Percentiles rank a stretch among this genome's conserved stretches.
Conservation (phyloP, 2,888 invertebrate species). For the Melinaea marsaeus region DNA sequence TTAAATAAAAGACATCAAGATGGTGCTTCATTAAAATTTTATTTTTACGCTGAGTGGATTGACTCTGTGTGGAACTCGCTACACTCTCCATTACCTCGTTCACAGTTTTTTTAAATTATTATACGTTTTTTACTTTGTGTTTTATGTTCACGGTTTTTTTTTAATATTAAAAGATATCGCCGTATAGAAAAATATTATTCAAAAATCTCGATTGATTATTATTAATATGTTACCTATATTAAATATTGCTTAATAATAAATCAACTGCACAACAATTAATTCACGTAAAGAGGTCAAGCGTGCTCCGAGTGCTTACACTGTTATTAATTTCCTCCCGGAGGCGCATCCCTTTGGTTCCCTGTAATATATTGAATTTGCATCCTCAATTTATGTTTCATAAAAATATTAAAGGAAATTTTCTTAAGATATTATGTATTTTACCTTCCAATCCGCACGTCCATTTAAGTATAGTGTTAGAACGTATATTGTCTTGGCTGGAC, state of each 20-base stretch:
- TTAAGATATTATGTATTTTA: no score
- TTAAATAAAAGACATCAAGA: conserved; percentile 1
- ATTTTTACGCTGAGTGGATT: not conserved
- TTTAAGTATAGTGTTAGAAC: no score
- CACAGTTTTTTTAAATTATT: not conserved
- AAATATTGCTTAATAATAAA: no score
- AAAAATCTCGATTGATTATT: no score
- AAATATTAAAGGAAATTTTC: not conserved
- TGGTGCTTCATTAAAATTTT: conserved; percentile 5
- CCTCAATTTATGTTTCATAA: not conserved
- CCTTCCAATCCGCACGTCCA: no score
- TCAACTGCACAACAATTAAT: conserved; percentile 1
- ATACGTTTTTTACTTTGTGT: not conserved
- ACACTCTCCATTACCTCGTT: not conserved
- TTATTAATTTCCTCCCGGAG: conserved; percentile 10
- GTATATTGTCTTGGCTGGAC: no score
- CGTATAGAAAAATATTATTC: no score
- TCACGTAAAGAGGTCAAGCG: conserved; percentile 14
- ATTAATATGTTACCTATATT: no score
- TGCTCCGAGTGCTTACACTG: conserved; percentile 5
- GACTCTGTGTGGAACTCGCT: not conserved
- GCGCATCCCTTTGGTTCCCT: conserved; percentile 3
- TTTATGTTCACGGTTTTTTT: no score
- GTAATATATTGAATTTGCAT: conserved; percentile 1
- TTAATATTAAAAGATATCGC: no score